Evolutionary conservation across 2,888 invertebrate species (phyloP), one percentile per base, ranked within the genome.

Genomic region (Chloroclysta siterata): DNA sequence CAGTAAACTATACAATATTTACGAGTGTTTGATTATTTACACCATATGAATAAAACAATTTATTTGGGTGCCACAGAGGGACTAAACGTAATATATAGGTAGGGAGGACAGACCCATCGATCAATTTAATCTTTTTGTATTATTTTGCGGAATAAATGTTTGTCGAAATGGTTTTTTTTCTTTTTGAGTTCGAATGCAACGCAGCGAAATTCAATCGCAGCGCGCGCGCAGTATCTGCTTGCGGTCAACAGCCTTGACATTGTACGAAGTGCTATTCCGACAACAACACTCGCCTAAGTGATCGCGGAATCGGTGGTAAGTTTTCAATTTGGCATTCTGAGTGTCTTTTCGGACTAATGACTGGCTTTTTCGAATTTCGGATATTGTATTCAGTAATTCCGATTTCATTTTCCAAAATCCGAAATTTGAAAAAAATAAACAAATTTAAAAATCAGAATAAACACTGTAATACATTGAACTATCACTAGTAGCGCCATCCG

Each of bases 241-340:
- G 83, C 85, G 89, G 89, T 89, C 89, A 89, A 78, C 84, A 79
- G 84, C 89, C 86, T 87, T 89, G 89, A 90, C 89, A 89, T 84
- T 89, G 89, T 82, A 84, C 51, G 22, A 22, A 22, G 22, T 22
- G 22, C 22, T 22, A 22, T 22, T 22, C 22, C 3, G 22, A 22
- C 3, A 22, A 3, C 22, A 22, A 22, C 22, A 22, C 22, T 22
- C 22, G 22, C 22, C 22, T 3, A 22, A 22, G 22, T 22, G 22
- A 22, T 3, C 22, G 22, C 22, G 22, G 22, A 22, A 22, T 22
- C 22, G 2, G 3, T 3, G 22, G 22, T 22, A 3, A 22, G 22
- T 22, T 22, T 22, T 22, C 2, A 2, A 22, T 22, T 22, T 22
- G 22, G 22, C 22, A 22, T 22, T 22, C 22, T n/a, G n/a, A 22